phyloP scores from a whole-genome alignment of 1,140 invertebrate species.

The Euborellia annulipes region DNA sequence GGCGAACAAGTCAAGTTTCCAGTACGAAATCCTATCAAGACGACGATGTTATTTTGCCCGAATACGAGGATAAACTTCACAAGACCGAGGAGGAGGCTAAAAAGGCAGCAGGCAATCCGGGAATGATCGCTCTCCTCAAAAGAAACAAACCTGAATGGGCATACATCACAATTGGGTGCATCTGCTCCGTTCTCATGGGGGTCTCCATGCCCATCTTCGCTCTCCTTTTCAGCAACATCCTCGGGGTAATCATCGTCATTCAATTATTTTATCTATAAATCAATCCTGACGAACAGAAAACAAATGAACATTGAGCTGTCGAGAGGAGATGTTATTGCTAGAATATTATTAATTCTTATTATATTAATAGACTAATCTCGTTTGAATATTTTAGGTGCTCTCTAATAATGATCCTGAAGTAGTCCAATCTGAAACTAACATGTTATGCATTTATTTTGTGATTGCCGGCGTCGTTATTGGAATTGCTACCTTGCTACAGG shows the following conservation, averaged over 20 bases:
- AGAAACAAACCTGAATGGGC: slow-evolving; percentile 33
- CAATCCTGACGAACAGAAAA: background rate
- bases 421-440: slow-evolving; percentile 35
- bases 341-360: no score
- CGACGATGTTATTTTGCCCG: no score
- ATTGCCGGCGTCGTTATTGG: slow-evolving; percentile 44
- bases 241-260: slow-evolving; percentile 27
- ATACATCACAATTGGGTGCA: slow-evolving; percentile 29
- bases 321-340: no score
- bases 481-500: slow-evolving; percentile 44
- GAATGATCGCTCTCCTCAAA: slow-evolving; percentile 23
- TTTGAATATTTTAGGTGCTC: no score
- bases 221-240: slow-evolving; percentile 36
- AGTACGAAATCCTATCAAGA: no score
- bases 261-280: background rate
- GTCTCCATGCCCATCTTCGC: slow-evolving; percentile 33
- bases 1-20: no score
- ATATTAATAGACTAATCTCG: background rate
- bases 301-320: background rate
- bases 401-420: no score
- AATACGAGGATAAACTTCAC: no score
- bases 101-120: no score
- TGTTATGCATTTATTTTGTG: slow-evolving; percentile 43
- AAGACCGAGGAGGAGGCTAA: no score
- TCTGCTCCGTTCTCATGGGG: slow-evolving; percentile 30